Evolutionary conservation across 2,797 vertebrate species (phyloP), one percentile per base, ranked within the genome.

Genomic region (Spea hammondii): DNA sequence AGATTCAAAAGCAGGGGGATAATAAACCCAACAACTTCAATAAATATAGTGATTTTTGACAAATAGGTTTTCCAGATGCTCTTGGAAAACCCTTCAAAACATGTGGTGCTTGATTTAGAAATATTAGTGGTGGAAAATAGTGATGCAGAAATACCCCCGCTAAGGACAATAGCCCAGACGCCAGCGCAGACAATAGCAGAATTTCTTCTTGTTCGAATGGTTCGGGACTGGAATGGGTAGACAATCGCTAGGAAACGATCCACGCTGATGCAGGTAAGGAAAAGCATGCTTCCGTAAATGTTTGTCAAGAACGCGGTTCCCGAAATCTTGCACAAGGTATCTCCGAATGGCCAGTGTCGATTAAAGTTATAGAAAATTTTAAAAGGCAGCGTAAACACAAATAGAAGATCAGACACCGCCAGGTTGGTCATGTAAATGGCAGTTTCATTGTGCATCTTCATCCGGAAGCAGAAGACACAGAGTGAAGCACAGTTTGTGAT

Each of bases 11-110:
- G 87, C 82, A 99, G 87, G 12, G 97, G 97, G 67, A 98, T 93
- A 57, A 99, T 94, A 87, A 99, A 99, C 0, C 97, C 97, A 62
- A 99, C 96, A 82, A 98, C 93, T 92, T 99, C 97, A 44, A 99
- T 99, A 86, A 99, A 98, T 87, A 99, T 98, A 70, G 97, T 99
- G 87, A 99, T 99, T 91, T 98, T 98, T 9, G 97, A 98, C 84
- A 99, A 88, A 79, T 99, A 98, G 50, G 94, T 98, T 90, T 92
- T 97, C 97, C 97, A 99, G 76, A 96, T 96, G 74, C 90, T 93
- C 84, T 98, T 97, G 80, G 97, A 98, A 88, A 99, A 99, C 8
- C 97, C 96, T 84, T 99, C 97, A 0, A 99, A 99, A 73, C 97
- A 99, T 1, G 96, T 95, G 0, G 96, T 99, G 83, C 93, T 95